These are phyloP conservation scores for Eubasilissa regina DNA, from an alignment of 1,140 invertebrate species.

Conservation along the genomic window DNA sequence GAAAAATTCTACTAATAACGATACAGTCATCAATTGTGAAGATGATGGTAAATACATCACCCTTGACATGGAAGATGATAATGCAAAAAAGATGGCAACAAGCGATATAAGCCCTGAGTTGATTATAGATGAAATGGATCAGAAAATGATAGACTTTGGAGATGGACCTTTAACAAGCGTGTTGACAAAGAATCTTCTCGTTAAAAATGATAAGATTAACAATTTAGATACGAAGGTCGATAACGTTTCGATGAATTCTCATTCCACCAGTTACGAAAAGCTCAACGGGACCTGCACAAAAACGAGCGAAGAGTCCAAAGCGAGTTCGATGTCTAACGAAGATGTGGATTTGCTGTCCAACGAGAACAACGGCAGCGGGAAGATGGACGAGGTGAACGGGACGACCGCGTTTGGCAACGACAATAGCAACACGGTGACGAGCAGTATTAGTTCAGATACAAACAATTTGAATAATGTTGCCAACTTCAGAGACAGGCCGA, in stretches of 20 bases:
- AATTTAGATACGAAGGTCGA: constrained; percentile 44
- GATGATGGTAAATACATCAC: constrained; percentile 19
- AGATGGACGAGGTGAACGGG: constrained; percentile 33
- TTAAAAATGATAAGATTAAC: constrained; percentile 41
- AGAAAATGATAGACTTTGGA: constrained; percentile 48
- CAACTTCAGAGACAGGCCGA: constrained; percentile 47
- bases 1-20: background rate
- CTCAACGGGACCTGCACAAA: constrained; percentile 54
- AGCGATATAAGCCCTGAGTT: constrained; percentile 49
- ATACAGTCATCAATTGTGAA: constrained; percentile 26
- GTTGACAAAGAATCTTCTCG: constrained; percentile 30
- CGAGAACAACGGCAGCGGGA: constrained; percentile 38
- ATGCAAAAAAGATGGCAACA: constrained; percentile 5
- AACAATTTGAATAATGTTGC: constrained; percentile 47
- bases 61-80: constrained; percentile 41
- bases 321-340: constrained; percentile 54
- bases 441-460: constrained; percentile 57
- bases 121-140: constrained; percentile 47
- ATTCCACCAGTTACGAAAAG: constrained; percentile 56
- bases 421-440: constrained; percentile 54
- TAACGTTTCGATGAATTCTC: constrained; percentile 48
- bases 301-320: constrained; percentile 56
- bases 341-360: constrained; percentile 48
- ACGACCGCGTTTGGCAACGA: constrained; percentile 29
- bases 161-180: constrained; percentile 8